phyloP scores from a whole-genome alignment of 2,888 invertebrate genomes.

The Archaeoteleia sp. region DNA sequence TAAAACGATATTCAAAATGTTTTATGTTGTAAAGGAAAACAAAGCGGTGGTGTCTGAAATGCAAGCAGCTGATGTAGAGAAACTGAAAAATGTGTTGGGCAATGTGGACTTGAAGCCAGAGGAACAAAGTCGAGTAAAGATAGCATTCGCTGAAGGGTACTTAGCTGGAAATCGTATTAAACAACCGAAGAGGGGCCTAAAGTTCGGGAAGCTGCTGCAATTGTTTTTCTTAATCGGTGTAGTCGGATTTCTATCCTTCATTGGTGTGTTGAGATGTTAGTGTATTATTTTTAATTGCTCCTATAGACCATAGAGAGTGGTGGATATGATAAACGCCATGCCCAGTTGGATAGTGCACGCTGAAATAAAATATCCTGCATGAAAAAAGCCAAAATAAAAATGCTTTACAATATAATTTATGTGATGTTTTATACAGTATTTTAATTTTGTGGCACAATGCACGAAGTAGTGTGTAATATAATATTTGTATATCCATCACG shows the following conservation, averaged over 20 bases:
- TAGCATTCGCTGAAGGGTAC: slow-evolving; percentile 95
- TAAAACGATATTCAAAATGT: too few species aligned
- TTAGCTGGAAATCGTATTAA: slow-evolving; percentile 80
- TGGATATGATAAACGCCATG: too few species aligned
- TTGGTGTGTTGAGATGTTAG: slow-evolving; percentile 74
- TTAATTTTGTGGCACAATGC: too few species aligned
- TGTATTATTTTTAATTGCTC: slow-evolving; percentile 47
- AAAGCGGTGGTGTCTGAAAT: slow-evolving; percentile 48
- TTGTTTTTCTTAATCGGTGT: slow-evolving; percentile 84
- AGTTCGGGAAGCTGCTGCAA: slow-evolving; percentile 83
- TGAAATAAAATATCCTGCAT: too few species aligned
- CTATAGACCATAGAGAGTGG: not conserved
- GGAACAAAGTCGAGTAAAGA: slow-evolving; percentile 86
- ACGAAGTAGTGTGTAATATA: too few species aligned
- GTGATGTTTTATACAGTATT: too few species aligned
- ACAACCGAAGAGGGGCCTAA: slow-evolving; percentile 67
- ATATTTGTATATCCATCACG: too few species aligned
- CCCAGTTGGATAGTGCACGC: slow-evolving; percentile 2
- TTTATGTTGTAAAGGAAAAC: slow-evolving; percentile 55
- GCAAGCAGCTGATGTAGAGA: slow-evolving; percentile 70
- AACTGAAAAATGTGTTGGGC: slow-evolving; percentile 76
- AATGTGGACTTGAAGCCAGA: slow-evolving; percentile 75
- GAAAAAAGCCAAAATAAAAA: too few species aligned
- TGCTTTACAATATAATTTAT: too few species aligned
- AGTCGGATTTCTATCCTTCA: slow-evolving; percentile 79